These are phyloP conservation scores for Vireo altiloquus DNA, from an alignment of 2,113 vertebrate species.

Conservation along the genomic window DNA sequence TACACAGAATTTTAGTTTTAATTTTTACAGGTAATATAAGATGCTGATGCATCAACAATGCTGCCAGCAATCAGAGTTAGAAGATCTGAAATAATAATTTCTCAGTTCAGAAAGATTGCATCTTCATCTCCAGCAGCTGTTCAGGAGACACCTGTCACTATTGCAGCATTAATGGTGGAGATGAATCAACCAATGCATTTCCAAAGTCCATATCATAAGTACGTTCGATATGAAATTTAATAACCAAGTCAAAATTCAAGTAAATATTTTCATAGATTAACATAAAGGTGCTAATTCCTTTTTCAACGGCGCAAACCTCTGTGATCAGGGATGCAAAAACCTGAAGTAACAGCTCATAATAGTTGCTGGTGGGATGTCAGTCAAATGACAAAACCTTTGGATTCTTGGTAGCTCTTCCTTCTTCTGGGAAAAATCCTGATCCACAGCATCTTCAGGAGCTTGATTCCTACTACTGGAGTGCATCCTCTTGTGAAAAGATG, in stretches of 20 bases:
- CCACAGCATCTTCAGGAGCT: not conserved
- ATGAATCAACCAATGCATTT: not conserved
- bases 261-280: not conserved
- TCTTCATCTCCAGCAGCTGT: not conserved
- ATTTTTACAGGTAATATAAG: not conserved
- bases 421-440: not conserved
- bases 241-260: not conserved
- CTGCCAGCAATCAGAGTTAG: not conserved
- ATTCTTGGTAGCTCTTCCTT: not conserved
- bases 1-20: not conserved
- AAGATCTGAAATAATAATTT: not conserved
- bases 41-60: not conserved
- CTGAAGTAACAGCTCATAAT: not conserved
- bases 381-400: not conserved
- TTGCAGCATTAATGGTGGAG: not conserved
- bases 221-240: not conserved
- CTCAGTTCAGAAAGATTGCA: not conserved
- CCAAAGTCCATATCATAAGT: not conserved
- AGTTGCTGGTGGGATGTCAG: not conserved
- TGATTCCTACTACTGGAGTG: not conserved
- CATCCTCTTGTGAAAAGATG: not conserved
- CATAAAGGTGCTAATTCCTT: not conserved
- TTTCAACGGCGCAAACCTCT: not conserved
- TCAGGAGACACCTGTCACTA: not conserved
- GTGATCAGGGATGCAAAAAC: not conserved